These are phyloP conservation scores for Noctua fimbriata DNA, from an alignment of 2,888 invertebrate species.

Conservation along the genomic window DNA sequence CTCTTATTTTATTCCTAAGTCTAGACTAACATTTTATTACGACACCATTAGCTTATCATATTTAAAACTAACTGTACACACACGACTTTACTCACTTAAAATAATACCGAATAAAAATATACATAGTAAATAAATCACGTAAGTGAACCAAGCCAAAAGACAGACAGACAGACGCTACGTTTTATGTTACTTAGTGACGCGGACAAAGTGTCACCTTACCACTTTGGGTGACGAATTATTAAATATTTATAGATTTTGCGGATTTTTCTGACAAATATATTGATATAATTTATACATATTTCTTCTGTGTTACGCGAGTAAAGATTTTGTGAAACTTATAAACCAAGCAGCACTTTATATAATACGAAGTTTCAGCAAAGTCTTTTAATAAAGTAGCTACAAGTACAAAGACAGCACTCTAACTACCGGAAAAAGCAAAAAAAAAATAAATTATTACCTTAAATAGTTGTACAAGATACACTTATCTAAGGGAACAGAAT, in stretches of 20 bases:
- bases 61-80: neutral
- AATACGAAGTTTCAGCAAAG: neutral
- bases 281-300: constrained; percentile 19
- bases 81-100: neutral
- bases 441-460: too few species aligned
- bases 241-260: neutral
- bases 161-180: neutral
- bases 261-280: neutral
- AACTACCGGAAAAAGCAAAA: neutral
- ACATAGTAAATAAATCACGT: neutral
- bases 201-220: too few species aligned
- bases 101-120: too few species aligned
- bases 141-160: neutral
- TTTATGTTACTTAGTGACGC: too few species aligned
- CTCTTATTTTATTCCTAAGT: neutral
- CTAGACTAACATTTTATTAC: neutral
- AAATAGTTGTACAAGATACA: too few species aligned
- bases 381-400: neutral
- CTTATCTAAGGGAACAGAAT: too few species aligned
- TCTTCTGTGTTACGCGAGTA: neutral
- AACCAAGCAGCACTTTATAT: neutral
- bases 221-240: too few species aligned
- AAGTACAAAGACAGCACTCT: neutral
- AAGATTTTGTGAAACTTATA: neutral
- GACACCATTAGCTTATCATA: neutral